phyloP scores from a whole-genome alignment of 2,888 invertebrate species.

The Hirtodrosophila cameraria region DNA sequence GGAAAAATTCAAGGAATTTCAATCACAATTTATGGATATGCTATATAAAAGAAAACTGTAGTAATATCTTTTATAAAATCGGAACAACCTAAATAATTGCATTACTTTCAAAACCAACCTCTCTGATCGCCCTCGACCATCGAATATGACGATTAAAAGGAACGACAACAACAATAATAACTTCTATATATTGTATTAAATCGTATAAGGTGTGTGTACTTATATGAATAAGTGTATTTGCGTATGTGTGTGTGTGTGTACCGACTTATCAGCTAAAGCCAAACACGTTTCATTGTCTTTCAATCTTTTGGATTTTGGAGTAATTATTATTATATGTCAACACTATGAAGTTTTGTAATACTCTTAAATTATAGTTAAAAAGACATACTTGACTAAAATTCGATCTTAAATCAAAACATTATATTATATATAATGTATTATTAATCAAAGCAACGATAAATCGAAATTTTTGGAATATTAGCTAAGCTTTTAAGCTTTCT shows the following conservation, averaged over 20 bases:
- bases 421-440: too few relatives aligned
- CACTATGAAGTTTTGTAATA: slow-evolving; percentile 4
- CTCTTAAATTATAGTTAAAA: not conserved
- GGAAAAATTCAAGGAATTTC: too few relatives aligned
- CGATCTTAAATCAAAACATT: too few relatives aligned
- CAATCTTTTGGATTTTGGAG: slow-evolving; percentile 62
- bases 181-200: slow-evolving; percentile 66
- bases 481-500: not conserved
- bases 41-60: too few relatives aligned
- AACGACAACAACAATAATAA: slow-evolving; percentile 56
- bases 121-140: slow-evolving; percentile 49
- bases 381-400: too few relatives aligned
- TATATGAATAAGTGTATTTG: slow-evolving; percentile 37
- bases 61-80: too few relatives aligned
- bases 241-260: slow-evolving; percentile 42
- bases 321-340: slow-evolving; percentile 59
- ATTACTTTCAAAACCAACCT: slow-evolving; percentile 34
- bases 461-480: not conserved
- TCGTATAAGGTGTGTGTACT: slow-evolving; percentile 76
- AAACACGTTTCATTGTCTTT: slow-evolving; percentile 80
- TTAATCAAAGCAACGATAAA: too few relatives aligned
- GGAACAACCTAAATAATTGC: not conserved
- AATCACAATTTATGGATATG: too few relatives aligned
- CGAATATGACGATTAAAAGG: slow-evolving; percentile 59
- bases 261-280: slow-evolving; percentile 64